phyloP scores from a whole-genome alignment of 2,888 invertebrate genomes.

The Campoplex nolae region DNA sequence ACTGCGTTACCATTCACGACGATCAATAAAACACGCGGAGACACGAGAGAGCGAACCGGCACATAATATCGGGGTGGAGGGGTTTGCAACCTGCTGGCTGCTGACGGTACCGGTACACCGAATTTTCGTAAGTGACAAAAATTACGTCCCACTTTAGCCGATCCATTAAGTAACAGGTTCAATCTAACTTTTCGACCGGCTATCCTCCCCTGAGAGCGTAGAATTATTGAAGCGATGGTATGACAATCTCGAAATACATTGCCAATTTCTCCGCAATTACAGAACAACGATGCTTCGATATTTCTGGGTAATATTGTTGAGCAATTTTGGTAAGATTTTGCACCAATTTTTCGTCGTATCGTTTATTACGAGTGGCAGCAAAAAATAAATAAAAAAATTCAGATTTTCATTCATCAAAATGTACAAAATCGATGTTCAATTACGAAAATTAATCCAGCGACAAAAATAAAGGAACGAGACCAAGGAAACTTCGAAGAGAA shows the following conservation, averaged over 20 bases:
- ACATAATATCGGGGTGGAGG: constrained; percentile 11
- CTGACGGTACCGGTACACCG: constrained; percentile 13
- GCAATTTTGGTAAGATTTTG: neutral
- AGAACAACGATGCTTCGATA: neutral
- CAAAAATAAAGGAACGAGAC: too few relatives aligned
- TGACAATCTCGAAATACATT: neutral
- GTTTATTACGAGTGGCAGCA: neutral
- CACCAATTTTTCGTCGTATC: neutral
- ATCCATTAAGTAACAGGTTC: neutral
- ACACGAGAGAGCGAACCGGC: constrained; percentile 31
- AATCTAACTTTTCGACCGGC: neutral
- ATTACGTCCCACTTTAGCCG: constrained; percentile 7
- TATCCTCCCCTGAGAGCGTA: neutral
- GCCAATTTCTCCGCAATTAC: neutral
- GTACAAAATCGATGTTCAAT: neutral
- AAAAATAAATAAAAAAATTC: neutral
- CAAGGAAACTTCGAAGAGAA: neutral
- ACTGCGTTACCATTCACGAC: constrained; percentile 66
- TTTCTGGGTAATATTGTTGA: neutral
- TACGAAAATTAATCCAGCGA: neutral
- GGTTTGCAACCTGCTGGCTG: constrained; percentile 19
- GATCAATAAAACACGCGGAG: constrained; percentile 67
- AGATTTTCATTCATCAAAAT: too few relatives aligned
- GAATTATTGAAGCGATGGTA: neutral
- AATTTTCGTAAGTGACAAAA: constrained; percentile 30